Base-by-base conservation (phyloP, 2,797 vertebrate species). In the Alauda arvensis region DNA sequence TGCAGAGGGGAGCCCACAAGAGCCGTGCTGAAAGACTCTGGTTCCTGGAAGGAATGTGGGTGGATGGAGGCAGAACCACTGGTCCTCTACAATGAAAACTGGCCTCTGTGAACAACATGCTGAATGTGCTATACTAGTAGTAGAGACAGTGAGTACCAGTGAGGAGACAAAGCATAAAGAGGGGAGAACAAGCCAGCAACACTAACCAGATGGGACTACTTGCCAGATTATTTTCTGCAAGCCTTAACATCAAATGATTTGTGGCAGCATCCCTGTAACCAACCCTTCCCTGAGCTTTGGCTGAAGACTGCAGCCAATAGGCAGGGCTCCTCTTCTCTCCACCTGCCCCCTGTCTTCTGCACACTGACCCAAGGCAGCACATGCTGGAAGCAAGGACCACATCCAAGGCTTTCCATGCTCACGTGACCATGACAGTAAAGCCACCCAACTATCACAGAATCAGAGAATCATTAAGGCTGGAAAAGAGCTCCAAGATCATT, bases 331-430 rank as follows among this genome's bases (percentile, higher is more conserved):
- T 23, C 45, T 76, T 13, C 18, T 42, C 26, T 24, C 69, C 3
- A 6, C 13, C 18, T 59, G 25, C 12, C 24, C 52, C 23, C 14
- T 0, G 1, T 14, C 21, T 48, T 40, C 0, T 33, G 29, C 11
- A 20, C 19, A 9, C 18, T 3, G 7, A 23, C 12, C 12, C 29
- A 55, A 43, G 33, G 28, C 15, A 34, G 26, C 20, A 42, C 11
- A 2, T 15, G n/a, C 52, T 56, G 45, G 26, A 62, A 87, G 28
- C 18, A 72, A 67, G 20, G 31, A 72, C 31, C n/a, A 31, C 42
- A 25, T 39, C 46, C 0, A 0, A 67, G 11, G 29, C n/a, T 33
- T 39, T 69, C 59, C 24, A 3, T 29, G 48, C 2, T 17, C n/a
- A 42, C 6, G 0, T 10, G 25, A 21, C 17, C 33, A 11, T 9